A percentile compares a stretch with the other conserved stretches of the same genome.
Conservation (phyloP, 2,113 vertebrate genomes). For the Lampris megalopsis region DNA sequence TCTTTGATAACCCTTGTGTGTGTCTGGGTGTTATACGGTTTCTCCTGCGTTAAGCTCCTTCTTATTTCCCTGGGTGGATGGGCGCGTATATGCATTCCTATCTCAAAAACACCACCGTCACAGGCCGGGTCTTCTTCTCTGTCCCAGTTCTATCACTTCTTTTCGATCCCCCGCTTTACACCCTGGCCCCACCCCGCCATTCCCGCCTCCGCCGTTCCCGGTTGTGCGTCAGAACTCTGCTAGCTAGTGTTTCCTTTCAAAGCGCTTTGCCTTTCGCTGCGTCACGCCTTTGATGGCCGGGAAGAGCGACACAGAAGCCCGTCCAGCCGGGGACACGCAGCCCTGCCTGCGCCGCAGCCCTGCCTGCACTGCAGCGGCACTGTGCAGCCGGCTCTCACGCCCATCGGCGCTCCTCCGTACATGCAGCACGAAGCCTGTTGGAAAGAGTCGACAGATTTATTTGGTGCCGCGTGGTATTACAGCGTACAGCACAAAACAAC, state of each 20-base stretch:
- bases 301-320: constrained; percentile 48
- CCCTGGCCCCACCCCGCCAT: constrained; percentile 22
- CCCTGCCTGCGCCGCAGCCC: background rate
- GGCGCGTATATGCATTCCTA: constrained; percentile 9
- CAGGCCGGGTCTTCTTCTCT: constrained; percentile 43
- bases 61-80: background rate
- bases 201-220: constrained; percentile 58
- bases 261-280: constrained; percentile 36
- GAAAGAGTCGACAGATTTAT: constrained; percentile 35
- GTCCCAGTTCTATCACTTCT: constrained; percentile 60
- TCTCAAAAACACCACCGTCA: constrained; percentile 50
- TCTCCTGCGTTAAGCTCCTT: constrained; percentile 14
- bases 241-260: constrained; percentile 35
- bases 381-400: constrained; percentile 7
- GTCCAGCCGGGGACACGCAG: constrained; percentile 35
- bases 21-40: constrained; percentile 37
- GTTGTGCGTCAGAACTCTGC: constrained; percentile 44
- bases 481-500: background rate
- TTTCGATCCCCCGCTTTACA: constrained; percentile 27
- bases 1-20: constrained; percentile 51
- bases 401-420: background rate
- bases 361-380: too few species aligned
- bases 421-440: background rate
- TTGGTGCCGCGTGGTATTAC: constrained; percentile 7
- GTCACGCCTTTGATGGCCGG: constrained; percentile 53